Evolutionary conservation across 2,888 invertebrate genomes (phyloP), one percentile per base, ranked within the genome.

Genomic region (Synanthedon vespiformis): DNA sequence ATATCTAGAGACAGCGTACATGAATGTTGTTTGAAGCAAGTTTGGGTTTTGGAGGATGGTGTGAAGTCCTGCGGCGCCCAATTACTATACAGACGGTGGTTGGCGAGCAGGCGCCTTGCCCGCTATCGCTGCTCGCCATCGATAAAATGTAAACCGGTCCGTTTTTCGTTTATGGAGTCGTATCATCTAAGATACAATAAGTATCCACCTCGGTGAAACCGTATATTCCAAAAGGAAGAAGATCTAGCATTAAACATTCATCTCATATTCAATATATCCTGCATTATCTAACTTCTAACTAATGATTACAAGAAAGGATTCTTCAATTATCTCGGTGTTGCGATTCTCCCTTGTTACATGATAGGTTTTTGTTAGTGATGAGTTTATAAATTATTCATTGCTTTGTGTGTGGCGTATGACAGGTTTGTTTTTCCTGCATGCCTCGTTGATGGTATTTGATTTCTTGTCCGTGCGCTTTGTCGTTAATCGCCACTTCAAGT

Each of bases 41-140:
- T 63, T 63, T 68, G 62, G 65, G 59, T 54, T 58, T 56, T 56
- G 56, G 57, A 56, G 61, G 65, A 69, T 80, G 79, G 86, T 86
- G 86, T 86, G 85, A 86, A 86, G 84, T 86, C 86, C 86, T 72
- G 86, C 70, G 80, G 86, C 77, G 85, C 72, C 83, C 86, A 86
- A 86, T 86, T 86, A 86, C 78, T 79, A 75, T 72, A 77, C 65
- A 74, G 70, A 80, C 83, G 81, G 81, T 77, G 84, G 82, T 77
- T 80, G 80, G 68, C 77, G 65, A 66, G 71, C 74, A 75, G 84
- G 83, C 84, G 85, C 84, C 84, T 68, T 68, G 73, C 74, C 74
- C 75, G 80, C 73, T 85, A 86, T 86, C 85, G 80, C 77, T 76
- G 74, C 80, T 78, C 74, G 81, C 82, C 84, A 87, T 87, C 86